These are phyloP conservation scores for Junonia oenone DNA, from an alignment of 2,888 invertebrate genomes.

Conservation along the genomic window DNA sequence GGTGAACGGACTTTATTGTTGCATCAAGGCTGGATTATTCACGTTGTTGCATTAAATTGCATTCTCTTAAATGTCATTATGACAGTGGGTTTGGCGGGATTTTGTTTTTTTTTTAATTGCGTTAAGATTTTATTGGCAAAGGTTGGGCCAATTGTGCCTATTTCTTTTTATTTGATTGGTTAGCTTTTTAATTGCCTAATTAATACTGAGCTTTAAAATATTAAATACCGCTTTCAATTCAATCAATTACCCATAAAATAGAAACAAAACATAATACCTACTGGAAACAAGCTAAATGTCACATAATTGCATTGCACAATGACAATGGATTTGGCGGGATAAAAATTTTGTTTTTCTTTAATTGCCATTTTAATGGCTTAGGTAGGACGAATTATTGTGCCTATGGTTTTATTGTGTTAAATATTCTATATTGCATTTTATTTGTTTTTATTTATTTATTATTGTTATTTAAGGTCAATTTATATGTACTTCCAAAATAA, in stretches of 20 bases:
- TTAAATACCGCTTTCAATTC: too few relatives aligned
- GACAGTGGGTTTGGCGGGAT: neutral
- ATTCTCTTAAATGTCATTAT: neutral
- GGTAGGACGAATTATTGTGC: neutral
- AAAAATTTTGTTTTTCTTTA: too few relatives aligned
- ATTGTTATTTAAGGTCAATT: too few relatives aligned
- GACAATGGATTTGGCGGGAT: neutral
- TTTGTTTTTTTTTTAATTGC: neutral
- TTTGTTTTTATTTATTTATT: neutral
- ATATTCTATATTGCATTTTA: too few relatives aligned
- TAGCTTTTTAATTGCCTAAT: too few relatives aligned
- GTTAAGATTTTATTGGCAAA: too few relatives aligned
- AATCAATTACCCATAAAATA: too few relatives aligned
- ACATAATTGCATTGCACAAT: too few relatives aligned
- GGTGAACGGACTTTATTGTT: constrained; percentile 15
- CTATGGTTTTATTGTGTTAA: too few relatives aligned
- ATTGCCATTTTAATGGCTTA: neutral
- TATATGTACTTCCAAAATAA: neutral
- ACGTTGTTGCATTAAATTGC: constrained; percentile 1
- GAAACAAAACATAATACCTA: too few relatives aligned
- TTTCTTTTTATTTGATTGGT: neutral
- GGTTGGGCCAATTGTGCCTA: neutral
- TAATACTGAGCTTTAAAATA: too few relatives aligned
- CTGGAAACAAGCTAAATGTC: too few relatives aligned
- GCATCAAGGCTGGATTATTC: constrained; percentile 9